Evolutionary conservation across 1,140 invertebrate genomes (phyloP).

Genomic region (Drosophila orena): DNA sequence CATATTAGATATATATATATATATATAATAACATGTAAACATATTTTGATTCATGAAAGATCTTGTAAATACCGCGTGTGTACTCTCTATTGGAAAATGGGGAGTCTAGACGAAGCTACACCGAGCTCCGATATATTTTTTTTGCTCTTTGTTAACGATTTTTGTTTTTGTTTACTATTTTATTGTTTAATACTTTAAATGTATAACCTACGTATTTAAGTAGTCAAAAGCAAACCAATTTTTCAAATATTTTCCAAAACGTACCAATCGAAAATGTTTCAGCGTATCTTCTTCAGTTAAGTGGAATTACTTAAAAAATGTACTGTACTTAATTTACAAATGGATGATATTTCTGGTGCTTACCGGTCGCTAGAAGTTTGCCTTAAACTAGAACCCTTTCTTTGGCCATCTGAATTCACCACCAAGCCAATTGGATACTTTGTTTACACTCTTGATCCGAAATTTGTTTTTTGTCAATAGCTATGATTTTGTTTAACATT

Average conservation of each 20-base stretch:
- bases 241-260: constrained; percentile 32
- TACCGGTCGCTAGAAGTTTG: constrained; percentile 34
- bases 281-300: constrained; percentile 18
- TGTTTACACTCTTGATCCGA: constrained; percentile 10
- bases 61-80: constrained; percentile 73
- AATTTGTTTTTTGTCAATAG: constrained; percentile 16
- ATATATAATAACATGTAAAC: constrained; percentile 30
- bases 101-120: constrained; percentile 14
- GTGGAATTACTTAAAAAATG: constrained; percentile 34
- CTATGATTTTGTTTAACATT: constrained; percentile 50
- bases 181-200: constrained; percentile 60
- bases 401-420: constrained; percentile 34
- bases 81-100: constrained; percentile 41
- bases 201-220: constrained; percentile 47
- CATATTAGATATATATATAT: constrained; percentile 15
- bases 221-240: constrained; percentile 44
- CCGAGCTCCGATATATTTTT: constrained; percentile 35
- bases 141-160: constrained; percentile 63
- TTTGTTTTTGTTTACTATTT: constrained; percentile 74
- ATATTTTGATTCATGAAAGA: constrained; percentile 32
- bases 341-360: constrained; percentile 45
- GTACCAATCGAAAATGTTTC: constrained; percentile 9
- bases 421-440: constrained; percentile 17
- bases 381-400: constrained; percentile 48
- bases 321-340: constrained; percentile 77